Evolutionary conservation across 2,113 vertebrate genomes (phyloP).

Genomic region (Rhea pennata): DNA sequence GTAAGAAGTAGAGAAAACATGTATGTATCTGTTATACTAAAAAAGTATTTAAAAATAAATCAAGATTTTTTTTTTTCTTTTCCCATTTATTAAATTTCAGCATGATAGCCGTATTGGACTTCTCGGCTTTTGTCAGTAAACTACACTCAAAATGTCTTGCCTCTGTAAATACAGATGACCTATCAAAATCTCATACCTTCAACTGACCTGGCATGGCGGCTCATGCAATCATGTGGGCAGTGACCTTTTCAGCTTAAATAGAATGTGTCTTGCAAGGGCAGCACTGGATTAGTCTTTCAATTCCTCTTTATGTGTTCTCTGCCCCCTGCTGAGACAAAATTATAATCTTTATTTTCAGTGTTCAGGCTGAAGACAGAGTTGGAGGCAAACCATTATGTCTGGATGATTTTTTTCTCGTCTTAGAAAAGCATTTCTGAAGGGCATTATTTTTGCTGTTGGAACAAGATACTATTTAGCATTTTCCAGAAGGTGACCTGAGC

Average conservation of each 20-base stretch:
- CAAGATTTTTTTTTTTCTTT: neutral
- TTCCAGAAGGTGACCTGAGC: neutral
- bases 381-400: accelerated
- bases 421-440: neutral
- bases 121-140: neutral
- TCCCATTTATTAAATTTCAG: neutral
- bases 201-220: neutral
- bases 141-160: neutral
- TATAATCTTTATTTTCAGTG: neutral
- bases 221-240: neutral
- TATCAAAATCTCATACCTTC: neutral
- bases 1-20: neutral
- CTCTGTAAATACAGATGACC: neutral
- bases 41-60: neutral
- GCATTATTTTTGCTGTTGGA: neutral
- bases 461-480: neutral
- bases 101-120: neutral
- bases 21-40: neutral
- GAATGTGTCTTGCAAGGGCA: neutral
- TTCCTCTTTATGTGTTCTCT: neutral
- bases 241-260: slow-evolving; percentile 48
- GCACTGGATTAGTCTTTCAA: neutral
- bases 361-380: neutral
- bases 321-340: slow-evolving; percentile 6
- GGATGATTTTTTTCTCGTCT: neutral